phyloP scores from a whole-genome alignment of 2,797 vertebrate species.

The Chaetophractus vellerosus region DNA sequence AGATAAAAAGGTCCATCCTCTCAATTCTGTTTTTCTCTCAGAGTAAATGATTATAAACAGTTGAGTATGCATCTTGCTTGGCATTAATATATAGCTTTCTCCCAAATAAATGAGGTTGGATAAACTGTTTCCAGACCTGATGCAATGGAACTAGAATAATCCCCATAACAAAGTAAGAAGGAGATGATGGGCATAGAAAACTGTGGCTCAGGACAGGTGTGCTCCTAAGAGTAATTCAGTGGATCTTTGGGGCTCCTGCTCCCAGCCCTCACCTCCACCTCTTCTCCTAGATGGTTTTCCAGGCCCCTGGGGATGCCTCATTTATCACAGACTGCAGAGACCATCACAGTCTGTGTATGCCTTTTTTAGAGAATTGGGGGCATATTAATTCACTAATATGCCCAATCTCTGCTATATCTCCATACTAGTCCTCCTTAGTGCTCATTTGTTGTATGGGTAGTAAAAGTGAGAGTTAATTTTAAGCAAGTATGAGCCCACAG shows the following conservation, averaged over 20 bases:
- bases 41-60: neutral
- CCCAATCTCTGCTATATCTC: neutral
- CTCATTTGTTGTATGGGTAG: neutral
- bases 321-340: neutral
- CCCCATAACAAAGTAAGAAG: neutral
- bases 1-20: neutral
- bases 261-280: neutral
- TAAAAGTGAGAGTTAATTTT: conserved; percentile 1
- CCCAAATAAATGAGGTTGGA: neutral
- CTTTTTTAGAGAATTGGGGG: neutral
- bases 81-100: neutral
- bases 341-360: neutral
- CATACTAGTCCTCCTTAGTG: neutral
- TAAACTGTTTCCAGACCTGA: neutral
- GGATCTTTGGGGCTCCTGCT: neutral
- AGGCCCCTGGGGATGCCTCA: neutral
- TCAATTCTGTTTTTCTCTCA: neutral
- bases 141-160: neutral
- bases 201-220: neutral
- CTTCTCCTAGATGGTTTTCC: neutral
- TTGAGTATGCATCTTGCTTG: neutral
- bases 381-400: neutral
- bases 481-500: neutral
- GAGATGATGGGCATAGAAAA: neutral
- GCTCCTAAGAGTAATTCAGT: neutral